Evolutionary conservation across 1,140 invertebrate species (phyloP).

Genomic region (Orius laevigatus): DNA sequence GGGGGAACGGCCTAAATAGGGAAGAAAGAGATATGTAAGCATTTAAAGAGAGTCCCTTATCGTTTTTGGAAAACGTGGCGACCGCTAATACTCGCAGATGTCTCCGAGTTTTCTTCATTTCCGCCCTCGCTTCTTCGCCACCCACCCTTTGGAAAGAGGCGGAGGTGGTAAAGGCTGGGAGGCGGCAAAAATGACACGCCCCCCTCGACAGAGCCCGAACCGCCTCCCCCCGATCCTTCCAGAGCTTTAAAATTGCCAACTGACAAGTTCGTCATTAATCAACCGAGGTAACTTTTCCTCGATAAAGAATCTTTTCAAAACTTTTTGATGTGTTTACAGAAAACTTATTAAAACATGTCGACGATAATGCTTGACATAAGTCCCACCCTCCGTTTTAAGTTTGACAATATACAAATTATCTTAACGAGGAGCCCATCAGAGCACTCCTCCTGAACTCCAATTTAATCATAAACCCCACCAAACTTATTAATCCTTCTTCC

Average conservation of each 20-base stretch:
- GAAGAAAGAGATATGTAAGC: constrained; percentile 2
- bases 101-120: constrained; percentile 8
- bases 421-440: too few species aligned
- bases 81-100: constrained; percentile 4
- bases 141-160: background rate
- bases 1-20: constrained; percentile 1
- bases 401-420: constrained; percentile 8
- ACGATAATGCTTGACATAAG: constrained; percentile 6
- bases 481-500: too few species aligned
- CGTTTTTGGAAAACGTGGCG: too few species aligned
- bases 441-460: too few species aligned
- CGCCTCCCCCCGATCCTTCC: constrained; percentile 2
- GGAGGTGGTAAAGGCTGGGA: background rate
- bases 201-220: background rate
- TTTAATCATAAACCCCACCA: too few species aligned
- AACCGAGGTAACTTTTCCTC: constrained; percentile 4
- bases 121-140: background rate
- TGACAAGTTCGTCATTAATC: constrained; percentile 5
- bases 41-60: constrained; percentile 1
- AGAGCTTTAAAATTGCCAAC: background rate
- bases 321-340: constrained; percentile 9
- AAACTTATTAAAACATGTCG: constrained; percentile 7
- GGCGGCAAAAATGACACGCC: constrained; percentile 6
- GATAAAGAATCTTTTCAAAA: constrained; percentile 6
- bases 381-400: background rate